Evolutionary conservation across 2,797 vertebrate genomes (phyloP).

Genomic region (Eulemur coronatus): DNA sequence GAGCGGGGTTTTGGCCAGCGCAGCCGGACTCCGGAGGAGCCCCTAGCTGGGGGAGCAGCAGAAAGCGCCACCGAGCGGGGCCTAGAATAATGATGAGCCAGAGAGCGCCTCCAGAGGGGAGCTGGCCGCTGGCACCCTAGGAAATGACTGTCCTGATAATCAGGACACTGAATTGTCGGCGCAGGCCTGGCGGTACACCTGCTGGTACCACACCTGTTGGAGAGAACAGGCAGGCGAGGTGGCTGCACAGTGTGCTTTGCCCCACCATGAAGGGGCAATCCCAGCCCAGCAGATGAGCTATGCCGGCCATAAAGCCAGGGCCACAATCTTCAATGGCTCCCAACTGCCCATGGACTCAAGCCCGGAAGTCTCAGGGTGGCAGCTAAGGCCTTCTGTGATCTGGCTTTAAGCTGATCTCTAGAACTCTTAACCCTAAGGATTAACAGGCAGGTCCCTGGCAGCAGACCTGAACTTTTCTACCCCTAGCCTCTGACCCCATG

Average conservation of each 20-base stretch:
- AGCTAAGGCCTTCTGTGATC: neutral
- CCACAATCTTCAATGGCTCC: neutral
- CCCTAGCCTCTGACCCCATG: neutral
- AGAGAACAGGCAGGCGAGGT: neutral
- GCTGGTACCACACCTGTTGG: neutral
- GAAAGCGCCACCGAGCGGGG: neutral
- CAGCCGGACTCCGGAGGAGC: constrained; percentile 27
- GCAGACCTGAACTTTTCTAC: neutral
- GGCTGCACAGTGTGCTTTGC: neutral
- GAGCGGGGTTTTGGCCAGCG: constrained; percentile 2
- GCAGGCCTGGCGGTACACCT: neutral
- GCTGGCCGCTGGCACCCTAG: neutral
- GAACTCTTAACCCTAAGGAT: neutral
- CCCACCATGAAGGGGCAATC: neutral
- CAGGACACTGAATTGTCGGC: constrained; percentile 9
- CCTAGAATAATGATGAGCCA: constrained; percentile 8
- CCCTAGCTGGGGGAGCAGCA: neutral
- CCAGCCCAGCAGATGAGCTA: neutral
- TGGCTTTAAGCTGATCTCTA: neutral
- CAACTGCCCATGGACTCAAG: neutral
- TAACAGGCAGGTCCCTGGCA: neutral
- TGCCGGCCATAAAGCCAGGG: neutral
- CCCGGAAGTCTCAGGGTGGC: neutral
- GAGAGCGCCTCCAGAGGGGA: neutral
- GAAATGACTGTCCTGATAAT: neutral